A percentile compares a stretch with the other conserved stretches of the same genome.
These are phyloP conservation scores for Trachelus tabidus DNA, from an alignment of 2,888 invertebrate genomes.

Conservation along the genomic window DNA sequence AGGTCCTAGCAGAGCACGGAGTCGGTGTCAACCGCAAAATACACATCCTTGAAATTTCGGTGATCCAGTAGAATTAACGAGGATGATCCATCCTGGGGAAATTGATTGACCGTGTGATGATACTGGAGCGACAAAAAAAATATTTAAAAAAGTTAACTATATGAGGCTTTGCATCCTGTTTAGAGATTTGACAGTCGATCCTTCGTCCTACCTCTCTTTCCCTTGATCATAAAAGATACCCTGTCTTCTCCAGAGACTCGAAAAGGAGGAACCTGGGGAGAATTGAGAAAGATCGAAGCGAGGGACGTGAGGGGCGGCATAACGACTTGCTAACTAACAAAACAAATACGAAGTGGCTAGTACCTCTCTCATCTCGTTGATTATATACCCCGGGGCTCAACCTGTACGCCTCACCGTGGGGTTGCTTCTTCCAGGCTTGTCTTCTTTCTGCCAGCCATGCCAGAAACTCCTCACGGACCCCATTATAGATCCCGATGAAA, in stretches of 20 bases:
- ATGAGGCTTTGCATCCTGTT: too few relatives aligned
- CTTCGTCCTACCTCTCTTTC: too few relatives aligned
- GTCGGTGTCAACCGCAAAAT: too few relatives aligned
- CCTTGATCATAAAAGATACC: too few relatives aligned
- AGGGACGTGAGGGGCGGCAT: slow-evolving; percentile 33
- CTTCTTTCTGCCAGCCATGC: slow-evolving; percentile 2
- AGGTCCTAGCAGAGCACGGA: too few relatives aligned
- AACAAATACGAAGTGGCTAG: slow-evolving; percentile 56
- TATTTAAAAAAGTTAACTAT: too few relatives aligned
- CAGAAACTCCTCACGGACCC: slow-evolving; percentile 8
- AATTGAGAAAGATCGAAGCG: background rate
- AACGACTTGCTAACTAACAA: slow-evolving; percentile 61
- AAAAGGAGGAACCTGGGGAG: background rate
- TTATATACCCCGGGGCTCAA: slow-evolving; percentile 57
- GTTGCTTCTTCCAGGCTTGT: background rate
- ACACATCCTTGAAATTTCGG: too few relatives aligned
- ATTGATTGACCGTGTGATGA: too few relatives aligned
- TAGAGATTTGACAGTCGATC: too few relatives aligned
- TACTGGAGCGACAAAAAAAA: too few relatives aligned
- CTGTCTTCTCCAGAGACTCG: background rate
- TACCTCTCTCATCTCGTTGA: slow-evolving; percentile 52
- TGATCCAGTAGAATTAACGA: background rate
- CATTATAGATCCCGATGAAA: slow-evolving; percentile 25
- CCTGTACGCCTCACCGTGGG: slow-evolving; percentile 33
- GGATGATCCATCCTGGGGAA: slow-evolving; percentile 18